Conservation (phyloP, 53 echinoderm and acorn worm species). For the Astropecten irregularis region DNA sequence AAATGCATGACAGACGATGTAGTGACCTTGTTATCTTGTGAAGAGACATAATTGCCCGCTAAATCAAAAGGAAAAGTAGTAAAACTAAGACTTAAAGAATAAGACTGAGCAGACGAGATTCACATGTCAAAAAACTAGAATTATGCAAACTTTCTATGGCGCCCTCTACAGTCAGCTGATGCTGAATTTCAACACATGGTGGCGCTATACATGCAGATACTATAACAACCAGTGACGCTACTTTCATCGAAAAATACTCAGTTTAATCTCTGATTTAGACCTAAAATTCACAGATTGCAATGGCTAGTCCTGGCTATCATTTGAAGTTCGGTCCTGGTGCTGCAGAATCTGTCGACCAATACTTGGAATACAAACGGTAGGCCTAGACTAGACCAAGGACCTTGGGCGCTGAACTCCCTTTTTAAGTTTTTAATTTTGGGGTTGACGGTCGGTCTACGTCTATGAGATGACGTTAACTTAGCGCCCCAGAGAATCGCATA, state of each 20-base stretch:
- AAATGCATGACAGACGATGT: neutral
- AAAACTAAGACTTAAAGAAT: too few relatives aligned
- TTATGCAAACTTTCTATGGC: neutral
- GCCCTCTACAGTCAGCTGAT: slow-evolving; percentile 2
- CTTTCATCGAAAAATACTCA: neutral
- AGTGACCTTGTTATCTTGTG: neutral
- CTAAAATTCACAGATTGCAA: neutral
- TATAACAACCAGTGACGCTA: slow-evolving; percentile 52
- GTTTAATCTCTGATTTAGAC: neutral
- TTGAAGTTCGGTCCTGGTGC: slow-evolving; percentile 82
- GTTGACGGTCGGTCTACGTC: neutral
- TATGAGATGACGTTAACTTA: too few relatives aligned
- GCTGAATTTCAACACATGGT: slow-evolving; percentile 13
- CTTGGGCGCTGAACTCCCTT: too few relatives aligned
- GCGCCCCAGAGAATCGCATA: too few relatives aligned
- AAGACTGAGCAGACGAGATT: too few relatives aligned
- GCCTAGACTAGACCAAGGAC: too few relatives aligned
- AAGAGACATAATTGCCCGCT: neutral
- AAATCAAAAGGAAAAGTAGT: too few relatives aligned
- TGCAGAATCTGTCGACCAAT: slow-evolving; percentile 85
- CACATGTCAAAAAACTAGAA: too few relatives aligned
- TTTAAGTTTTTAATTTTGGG: neutral
- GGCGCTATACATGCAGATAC: neutral
- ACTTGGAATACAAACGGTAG: slow-evolving; percentile 83
- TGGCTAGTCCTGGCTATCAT: slow-evolving; percentile 60